These are phyloP conservation scores for Keiferia lycopersicella DNA, from an alignment of 2,888 invertebrate genomes.

Conservation along the genomic window DNA sequence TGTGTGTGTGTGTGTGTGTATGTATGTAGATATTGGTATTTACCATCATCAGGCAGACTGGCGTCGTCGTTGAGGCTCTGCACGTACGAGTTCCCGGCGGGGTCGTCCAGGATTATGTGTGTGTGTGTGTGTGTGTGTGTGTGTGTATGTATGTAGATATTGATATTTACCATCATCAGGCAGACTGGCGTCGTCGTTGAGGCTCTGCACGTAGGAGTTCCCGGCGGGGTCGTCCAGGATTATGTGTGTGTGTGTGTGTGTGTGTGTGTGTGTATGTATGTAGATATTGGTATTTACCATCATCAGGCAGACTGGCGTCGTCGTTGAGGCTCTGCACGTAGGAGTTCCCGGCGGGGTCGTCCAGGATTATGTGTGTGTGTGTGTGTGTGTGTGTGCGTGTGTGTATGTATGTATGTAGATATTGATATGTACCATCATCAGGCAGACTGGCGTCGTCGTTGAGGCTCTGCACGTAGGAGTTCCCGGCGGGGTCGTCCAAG, in stretches of 20 bases:
- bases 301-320: constrained; percentile 80
- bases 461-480: constrained; percentile 96
- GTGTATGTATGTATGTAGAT: too few relatives aligned
- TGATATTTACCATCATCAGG: constrained; percentile 84
- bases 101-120: constrained; percentile 96
- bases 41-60: constrained; percentile 80
- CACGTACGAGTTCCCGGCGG: constrained; percentile 98
- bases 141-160: too few relatives aligned
- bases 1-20: too few relatives aligned
- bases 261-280: too few relatives aligned
- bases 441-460: constrained; percentile 76
- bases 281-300: too few relatives aligned
- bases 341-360: constrained; percentile 99
- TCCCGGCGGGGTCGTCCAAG: constrained; percentile 98
- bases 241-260: too few relatives aligned
- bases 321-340: constrained; percentile 93
- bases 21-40: too few relatives aligned
- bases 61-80: constrained; percentile 88
- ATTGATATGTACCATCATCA: constrained; percentile 86
- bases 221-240: constrained; percentile 98
- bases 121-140: too few relatives aligned
- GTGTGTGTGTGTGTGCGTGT: too few relatives aligned
- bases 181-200: constrained; percentile 80
- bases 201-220: constrained; percentile 96
- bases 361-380: too few relatives aligned